phyloP scores from a whole-genome alignment of 2,888 invertebrate species.

The Antheraea yamamai region DNA sequence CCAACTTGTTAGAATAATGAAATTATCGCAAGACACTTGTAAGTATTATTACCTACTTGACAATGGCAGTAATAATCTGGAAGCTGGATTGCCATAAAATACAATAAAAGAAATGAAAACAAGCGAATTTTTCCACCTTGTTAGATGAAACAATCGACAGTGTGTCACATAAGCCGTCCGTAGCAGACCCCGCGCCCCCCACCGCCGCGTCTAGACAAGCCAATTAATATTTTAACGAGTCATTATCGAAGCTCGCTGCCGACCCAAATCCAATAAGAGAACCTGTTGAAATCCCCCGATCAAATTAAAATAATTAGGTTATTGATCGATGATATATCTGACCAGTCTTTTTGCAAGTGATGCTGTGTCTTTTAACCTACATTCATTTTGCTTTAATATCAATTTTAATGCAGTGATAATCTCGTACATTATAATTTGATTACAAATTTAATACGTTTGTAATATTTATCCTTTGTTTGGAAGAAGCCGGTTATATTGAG shows the following conservation, averaged over 20 bases:
- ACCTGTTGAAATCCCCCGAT: constrained; percentile 7
- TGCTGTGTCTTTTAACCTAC: not conserved
- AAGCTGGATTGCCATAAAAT: too few species aligned
- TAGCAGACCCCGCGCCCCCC: not conserved
- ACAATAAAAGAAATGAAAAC: not conserved
- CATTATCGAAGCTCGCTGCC: constrained; percentile 22
- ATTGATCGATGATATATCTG: not conserved
- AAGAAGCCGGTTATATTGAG: too few species aligned
- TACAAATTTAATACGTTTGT: too few species aligned
- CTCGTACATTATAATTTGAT: too few species aligned
- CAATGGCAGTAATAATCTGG: too few species aligned
- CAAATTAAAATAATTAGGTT: constrained; percentile 7
- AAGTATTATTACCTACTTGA: too few species aligned
- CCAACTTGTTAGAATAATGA: too few species aligned
- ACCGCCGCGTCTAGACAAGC: constrained; percentile 26
- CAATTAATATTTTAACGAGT: constrained; percentile 31
- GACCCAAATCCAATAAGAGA: constrained; percentile 19
- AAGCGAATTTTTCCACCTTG: not conserved
- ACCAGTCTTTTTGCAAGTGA: not conserved
- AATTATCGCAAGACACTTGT: too few species aligned
- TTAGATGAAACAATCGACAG: not conserved
- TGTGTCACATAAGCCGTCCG: not conserved
- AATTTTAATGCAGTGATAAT: too few species aligned
- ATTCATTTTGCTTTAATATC: not conserved
- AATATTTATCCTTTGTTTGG: too few species aligned